Percentiles rank a stretch among this genome's conserved stretches.
Evolutionary conservation across 2,888 invertebrate species (phyloP).

Genomic region (Vannuccia rotundouncinata): DNA sequence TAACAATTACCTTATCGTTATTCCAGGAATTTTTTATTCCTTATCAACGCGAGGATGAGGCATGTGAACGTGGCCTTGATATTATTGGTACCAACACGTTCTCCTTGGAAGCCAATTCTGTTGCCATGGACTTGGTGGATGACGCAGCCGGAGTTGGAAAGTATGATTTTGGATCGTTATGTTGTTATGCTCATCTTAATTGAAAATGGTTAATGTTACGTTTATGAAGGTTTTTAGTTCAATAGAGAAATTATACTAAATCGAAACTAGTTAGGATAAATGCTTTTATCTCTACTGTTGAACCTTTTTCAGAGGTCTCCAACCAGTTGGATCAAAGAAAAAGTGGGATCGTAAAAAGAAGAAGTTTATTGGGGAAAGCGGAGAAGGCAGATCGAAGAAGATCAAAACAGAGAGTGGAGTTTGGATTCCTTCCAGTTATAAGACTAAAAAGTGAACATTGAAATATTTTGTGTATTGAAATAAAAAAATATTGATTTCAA

Average conservation of each 20-base stretch:
- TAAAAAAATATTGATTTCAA: too few species aligned
- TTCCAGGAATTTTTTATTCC: not conserved
- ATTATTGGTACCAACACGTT: not conserved
- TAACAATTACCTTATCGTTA: too few species aligned
- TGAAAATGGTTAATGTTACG: too few species aligned
- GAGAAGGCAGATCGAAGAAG: constrained; percentile 63
- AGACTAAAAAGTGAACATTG: constrained; percentile 61
- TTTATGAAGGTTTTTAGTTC: too few species aligned
- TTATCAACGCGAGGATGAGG: not conserved
- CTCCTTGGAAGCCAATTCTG: not conserved
- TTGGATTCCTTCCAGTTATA: constrained; percentile 87
- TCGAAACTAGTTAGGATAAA: too few species aligned
- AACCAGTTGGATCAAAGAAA: constrained; percentile 24
- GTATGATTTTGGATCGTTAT: too few species aligned
- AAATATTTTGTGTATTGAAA: too few species aligned
- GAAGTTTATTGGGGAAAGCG: constrained; percentile 69
- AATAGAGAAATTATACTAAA: too few species aligned
- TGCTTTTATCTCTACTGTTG: too few species aligned
- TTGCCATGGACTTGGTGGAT: not conserved
- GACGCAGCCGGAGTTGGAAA: not conserved
- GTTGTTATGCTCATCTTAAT: too few species aligned
- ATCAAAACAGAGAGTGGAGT: constrained; percentile 90
- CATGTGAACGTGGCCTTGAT: not conserved
- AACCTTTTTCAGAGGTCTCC: not conserved
- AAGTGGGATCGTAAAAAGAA: constrained; percentile 85